Evolutionary conservation across 1,140 invertebrate genomes (phyloP).

Genomic region (Brachionus angularis): DNA sequence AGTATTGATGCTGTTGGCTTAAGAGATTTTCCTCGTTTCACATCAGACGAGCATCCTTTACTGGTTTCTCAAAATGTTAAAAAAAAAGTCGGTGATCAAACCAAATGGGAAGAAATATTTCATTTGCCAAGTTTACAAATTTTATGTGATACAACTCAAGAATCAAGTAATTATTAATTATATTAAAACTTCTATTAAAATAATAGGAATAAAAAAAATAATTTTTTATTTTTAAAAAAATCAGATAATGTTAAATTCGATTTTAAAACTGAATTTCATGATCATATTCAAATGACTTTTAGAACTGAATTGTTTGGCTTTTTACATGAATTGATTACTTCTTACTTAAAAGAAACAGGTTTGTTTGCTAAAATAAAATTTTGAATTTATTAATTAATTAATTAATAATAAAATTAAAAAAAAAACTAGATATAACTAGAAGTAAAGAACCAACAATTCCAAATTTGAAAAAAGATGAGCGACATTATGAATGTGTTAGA

Average conservation of each 20-base stretch:
- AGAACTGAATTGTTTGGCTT: slow-evolving; percentile 97
- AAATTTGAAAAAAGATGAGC: slow-evolving; percentile 73
- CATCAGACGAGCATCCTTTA: slow-evolving; percentile 33
- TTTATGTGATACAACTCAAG: slow-evolving; percentile 17
- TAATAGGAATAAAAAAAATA: neutral
- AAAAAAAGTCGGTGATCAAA: slow-evolving; percentile 48
- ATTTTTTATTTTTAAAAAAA: slow-evolving; percentile 59
- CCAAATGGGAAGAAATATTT: slow-evolving; percentile 51
- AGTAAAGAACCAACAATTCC: slow-evolving; percentile 49
- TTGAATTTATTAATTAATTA: neutral
- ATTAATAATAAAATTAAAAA: neutral
- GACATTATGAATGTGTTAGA: slow-evolving; percentile 86
- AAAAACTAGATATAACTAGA: slow-evolving; percentile 3
- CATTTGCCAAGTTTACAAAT: slow-evolving; percentile 16
- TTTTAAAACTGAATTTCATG: slow-evolving; percentile 95
- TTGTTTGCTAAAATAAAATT: neutral
- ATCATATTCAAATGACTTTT: slow-evolving; percentile 94
- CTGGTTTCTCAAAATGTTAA: slow-evolving; percentile 7
- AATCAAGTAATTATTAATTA: neutral
- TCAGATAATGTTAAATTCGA: slow-evolving; percentile 84
- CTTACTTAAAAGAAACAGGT: slow-evolving; percentile 63
- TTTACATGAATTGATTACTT: slow-evolving; percentile 89
- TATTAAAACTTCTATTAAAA: neutral
- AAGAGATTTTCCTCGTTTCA: slow-evolving; percentile 44
- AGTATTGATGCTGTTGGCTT: slow-evolving; percentile 35